Conservation (phyloP, 1,140 invertebrate species). For the Panagrolaimus sp. region DNA sequence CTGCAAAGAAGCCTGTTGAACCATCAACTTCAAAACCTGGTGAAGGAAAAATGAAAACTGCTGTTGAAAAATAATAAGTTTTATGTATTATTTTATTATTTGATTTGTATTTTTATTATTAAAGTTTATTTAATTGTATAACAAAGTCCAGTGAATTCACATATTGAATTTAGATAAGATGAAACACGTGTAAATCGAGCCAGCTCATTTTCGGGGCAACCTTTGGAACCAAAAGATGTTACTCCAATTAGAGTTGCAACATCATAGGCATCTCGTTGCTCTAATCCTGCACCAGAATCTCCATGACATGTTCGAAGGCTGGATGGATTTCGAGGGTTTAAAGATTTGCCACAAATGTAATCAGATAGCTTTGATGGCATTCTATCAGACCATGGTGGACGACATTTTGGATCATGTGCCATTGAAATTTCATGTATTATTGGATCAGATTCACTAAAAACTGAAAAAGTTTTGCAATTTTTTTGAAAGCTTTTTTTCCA, state of each 20-base stretch:
- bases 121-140: slow-evolving; percentile 20
- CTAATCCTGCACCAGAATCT: slow-evolving; percentile 37
- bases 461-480: slow-evolving; percentile 16
- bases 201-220: slow-evolving; percentile 40
- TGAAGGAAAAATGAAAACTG: too few species aligned
- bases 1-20: too few species aligned
- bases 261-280: slow-evolving; percentile 27
- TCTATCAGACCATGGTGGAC: slow-evolving; percentile 28
- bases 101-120: too few species aligned
- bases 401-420: slow-evolving; percentile 30
- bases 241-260: slow-evolving; percentile 30
- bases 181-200: slow-evolving; percentile 32
- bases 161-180: slow-evolving; percentile 25
- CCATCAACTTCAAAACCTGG: too few species aligned
- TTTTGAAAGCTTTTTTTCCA: too few species aligned
- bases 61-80: too few species aligned
- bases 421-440: slow-evolving; percentile 43
- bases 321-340: slow-evolving; percentile 29
- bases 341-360: slow-evolving; percentile 40
- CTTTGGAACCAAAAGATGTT: slow-evolving; percentile 40
- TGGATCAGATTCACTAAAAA: slow-evolving; percentile 23
- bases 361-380: slow-evolving; percentile 34
- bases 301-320: slow-evolving; percentile 43
- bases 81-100: too few species aligned
- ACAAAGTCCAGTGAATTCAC: slow-evolving; percentile 27